Base-by-base conservation (phyloP, 2,888 invertebrate genomes). In the Drosophila incognita region DNA sequence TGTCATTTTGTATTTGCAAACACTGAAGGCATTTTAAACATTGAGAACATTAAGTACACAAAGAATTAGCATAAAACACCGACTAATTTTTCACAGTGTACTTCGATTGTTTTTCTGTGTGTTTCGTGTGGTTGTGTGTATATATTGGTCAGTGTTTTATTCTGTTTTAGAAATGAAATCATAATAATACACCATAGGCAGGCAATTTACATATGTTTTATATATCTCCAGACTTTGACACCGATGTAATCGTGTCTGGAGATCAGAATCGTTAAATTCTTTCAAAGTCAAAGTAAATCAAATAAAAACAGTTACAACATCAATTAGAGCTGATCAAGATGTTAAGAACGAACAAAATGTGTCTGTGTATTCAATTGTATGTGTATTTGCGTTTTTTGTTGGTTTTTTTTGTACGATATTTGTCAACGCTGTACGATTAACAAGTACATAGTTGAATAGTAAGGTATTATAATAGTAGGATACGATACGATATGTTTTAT, bases 21-120 rank as follows among this genome's bases (percentile, higher is more conserved):
- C 90, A 87, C 68, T 87, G 84, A 87, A 87, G 87, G 89, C 87
- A 82, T 72, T 81, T 89, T 82, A 66, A 82, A 84, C 86, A 89
- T 74, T 84, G 79, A 89, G 78, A 89, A 90, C 87, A 90, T 81
- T 77, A 84, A 87, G 76, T 89, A 91, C 87, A 90, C 79, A 86
- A 82, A 86, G 77, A 90, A 80, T 82, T 88, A 80, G 80, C 89
- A 83, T 88, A 82, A 90, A 87, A 89, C 88, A 85, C 74, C 74
- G 79, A 85, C 82, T 87, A 90, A 69, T 72, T 87, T 63, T 74
- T 81, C 76, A 76, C 73, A 81, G 74, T 87, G 82, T 83, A 69
- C 57, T 68, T 79, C 53, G 48, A 63, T 46, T 24, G 46, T 24
- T 24, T 46, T 24, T 46, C 24, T 38, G n/a, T 62, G 69, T 75